Evolutionary conservation across 1,140 invertebrate species (phyloP), one percentile per base, ranked within the genome.

Genomic region (Saccostrea cuccullata): DNA sequence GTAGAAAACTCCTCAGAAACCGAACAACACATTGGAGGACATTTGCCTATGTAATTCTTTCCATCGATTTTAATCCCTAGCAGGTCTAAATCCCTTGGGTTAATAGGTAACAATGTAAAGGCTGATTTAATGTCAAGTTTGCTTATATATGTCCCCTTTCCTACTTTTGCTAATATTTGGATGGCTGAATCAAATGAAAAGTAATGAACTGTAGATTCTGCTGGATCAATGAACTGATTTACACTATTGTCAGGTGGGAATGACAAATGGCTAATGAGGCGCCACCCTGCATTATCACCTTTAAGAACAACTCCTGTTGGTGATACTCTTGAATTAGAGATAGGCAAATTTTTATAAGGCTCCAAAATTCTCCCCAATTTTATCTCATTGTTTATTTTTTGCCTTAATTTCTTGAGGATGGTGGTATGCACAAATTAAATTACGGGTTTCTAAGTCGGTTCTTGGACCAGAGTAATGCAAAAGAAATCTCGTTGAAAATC

Each of bases 31-130:
- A 88, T 84, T 55, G 87, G 82, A n/a, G 84, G 26, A n/a, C 55
- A 86, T 47, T 88, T 88, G n/a, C 77, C n/a, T n/a, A 85, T 64
- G n/a, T 58, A 88, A 82, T 26, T 82, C 20, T 26, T n/a, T 8
- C 85, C 55, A 6, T 56, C 47, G 60, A 88, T 64, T 15, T 60
- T 56, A 17, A 85, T 23, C 8, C 87, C 84, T 17, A 88, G 17
- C 20, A 77, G n/a, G n/a, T 88, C 84, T 0, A 36, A 36, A 36
- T 36, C 30, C 82, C 84, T 11, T 17, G 20, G 83, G 5, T 88
- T 64, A 36, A 88, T 4, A 23, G 26, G 36, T 20, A 82, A 82
- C 5, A 85, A n/a, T 30, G 55, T 23, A 67, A 85, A 85, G 15
- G 87, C 47, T 0, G 70, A 89, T 60, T 86, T 77, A 13, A 88